Evolutionary conservation across 2,113 vertebrate genomes (phyloP), one percentile per base, ranked within the genome.

Genomic region (Spheniscus mendiculus): DNA sequence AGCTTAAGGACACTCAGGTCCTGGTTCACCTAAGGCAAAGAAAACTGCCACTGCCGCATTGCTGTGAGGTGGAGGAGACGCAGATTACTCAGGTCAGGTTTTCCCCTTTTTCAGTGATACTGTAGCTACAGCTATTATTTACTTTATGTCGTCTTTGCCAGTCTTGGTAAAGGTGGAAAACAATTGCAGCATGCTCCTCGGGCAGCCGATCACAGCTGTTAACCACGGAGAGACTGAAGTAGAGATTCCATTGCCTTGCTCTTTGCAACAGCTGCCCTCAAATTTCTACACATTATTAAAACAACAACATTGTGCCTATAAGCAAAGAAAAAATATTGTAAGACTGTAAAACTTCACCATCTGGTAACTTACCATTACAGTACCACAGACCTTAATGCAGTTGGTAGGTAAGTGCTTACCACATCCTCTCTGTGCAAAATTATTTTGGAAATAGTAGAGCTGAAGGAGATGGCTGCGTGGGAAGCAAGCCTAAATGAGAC

Each of bases 371-470:
- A 53, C 34, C 74, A 90, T 66, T 40, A 32, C 30, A 88, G 53
- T 9, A 70, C 56, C 49, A 10, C 32, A 27, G 23, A 44, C 38
- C 69, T 34, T 42, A 71, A 42, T 20, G 58, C 62, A 78, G 72
- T 61, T 65, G 49, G 71, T 38, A 90, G 82, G 32, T 77, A 72
- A 63, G 44, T 36, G n/a, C 77, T 69, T 67, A 44, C 72, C 71
- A 78, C 15, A 8, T 76, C 56, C 61, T 59, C 65, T 36, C 55
- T 42, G 42, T 44, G 50, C 71, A 86, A 85, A 89, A 65, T 50
- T 83, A 91, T 65, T 79, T 78, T 89, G 63, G 80, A 95, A 93
- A 87, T 18, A 93, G 81, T 69, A 49, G 82, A 87, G 40, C 73
- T 88, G 88, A 88, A 76, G 70, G 82, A 87, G 59, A 87, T 6